Percentiles rank a stretch among this genome's conserved stretches.
phyloP scores from a whole-genome alignment of 1,140 invertebrate species.

The Trichonephila clavata region DNA sequence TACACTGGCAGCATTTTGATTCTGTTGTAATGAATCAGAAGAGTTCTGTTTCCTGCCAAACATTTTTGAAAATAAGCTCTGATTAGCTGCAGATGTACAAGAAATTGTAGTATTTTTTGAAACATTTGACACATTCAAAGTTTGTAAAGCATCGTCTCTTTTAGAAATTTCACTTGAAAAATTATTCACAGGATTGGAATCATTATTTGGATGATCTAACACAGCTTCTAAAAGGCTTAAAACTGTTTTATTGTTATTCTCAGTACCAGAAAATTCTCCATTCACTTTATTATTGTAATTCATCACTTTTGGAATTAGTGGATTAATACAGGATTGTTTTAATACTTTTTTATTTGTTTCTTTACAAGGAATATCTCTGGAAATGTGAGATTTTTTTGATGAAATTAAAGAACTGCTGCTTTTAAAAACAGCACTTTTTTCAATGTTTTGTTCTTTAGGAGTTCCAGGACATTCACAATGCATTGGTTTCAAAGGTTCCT shows the following conservation, averaged over 20 bases:
- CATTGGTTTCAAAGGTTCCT: constrained; percentile 40
- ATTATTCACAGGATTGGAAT: not conserved
- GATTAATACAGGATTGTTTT: not conserved
- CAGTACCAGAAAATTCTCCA: too few species aligned
- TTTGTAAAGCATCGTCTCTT: not conserved
- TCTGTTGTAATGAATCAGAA: not conserved
- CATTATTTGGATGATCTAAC: not conserved
- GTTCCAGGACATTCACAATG: constrained; percentile 32
- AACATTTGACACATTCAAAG: not conserved
- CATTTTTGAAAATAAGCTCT: not conserved
- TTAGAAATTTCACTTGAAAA: not conserved
- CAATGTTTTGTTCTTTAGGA: not conserved
- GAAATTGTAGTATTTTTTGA: not conserved
- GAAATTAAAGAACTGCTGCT: not conserved
- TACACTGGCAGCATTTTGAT: not conserved
- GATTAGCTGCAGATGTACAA: not conserved
- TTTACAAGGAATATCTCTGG: not conserved
- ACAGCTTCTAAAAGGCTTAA: not conserved
- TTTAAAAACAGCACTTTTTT: not conserved
- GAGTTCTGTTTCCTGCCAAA: not conserved
- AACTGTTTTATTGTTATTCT: not conserved
- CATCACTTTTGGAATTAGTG: not conserved
- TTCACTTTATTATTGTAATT: not conserved
- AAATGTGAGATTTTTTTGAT: not conserved
- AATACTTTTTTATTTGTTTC: not conserved